Percentiles rank a stretch among this genome's conserved stretches.
These are phyloP conservation scores for Gobiocypris rarus DNA, from an alignment of 2,113 vertebrate species.

Conservation along the genomic window DNA sequence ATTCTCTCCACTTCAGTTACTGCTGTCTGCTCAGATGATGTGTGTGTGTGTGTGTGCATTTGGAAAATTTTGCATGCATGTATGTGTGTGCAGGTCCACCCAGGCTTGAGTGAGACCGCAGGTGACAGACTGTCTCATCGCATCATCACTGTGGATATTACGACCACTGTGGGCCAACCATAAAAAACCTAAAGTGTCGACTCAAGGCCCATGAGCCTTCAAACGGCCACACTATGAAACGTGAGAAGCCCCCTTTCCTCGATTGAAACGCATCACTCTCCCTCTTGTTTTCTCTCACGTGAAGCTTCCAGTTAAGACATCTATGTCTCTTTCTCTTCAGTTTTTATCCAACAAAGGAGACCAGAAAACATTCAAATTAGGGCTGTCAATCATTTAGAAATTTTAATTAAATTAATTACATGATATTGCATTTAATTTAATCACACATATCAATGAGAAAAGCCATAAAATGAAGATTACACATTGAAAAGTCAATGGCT, in stretches of 20 bases:
- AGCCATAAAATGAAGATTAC: background rate
- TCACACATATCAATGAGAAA: background rate
- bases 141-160: conserved; percentile 5
- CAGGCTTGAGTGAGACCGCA: conserved; percentile 27
- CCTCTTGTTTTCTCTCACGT: background rate
- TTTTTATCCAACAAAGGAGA: background rate
- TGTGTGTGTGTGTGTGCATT: background rate
- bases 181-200: conserved; percentile 24
- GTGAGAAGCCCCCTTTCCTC: background rate
- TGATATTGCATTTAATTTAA: background rate
- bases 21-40: background rate
- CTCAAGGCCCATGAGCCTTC: background rate
- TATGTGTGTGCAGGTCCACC: background rate
- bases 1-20: background rate
- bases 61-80: background rate
- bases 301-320: background rate
- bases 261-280: conserved; percentile 1
- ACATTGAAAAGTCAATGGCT: background rate
- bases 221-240: conserved; percentile 10
- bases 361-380: background rate
- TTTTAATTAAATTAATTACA: background rate
- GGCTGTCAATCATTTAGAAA: background rate
- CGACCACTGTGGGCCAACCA: background rate
- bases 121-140: conserved; percentile 41
- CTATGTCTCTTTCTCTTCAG: background rate